Evolutionary conservation across 2,113 vertebrate species (phyloP), one percentile per base, ranked within the genome.

Genomic region (Erpornis zantholeuca): DNA sequence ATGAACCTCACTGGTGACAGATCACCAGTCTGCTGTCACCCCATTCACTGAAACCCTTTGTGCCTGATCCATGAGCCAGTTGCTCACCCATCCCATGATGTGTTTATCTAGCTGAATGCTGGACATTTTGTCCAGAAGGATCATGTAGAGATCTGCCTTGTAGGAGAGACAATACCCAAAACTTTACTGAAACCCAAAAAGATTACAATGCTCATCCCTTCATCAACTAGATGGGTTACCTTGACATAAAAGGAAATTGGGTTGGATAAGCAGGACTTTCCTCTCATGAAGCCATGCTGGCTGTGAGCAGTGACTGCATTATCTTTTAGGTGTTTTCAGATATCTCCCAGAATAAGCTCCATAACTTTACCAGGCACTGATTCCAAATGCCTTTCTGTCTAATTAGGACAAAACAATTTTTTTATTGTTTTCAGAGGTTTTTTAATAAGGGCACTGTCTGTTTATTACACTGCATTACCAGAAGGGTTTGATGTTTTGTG

Each of bases 41-140:
- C 13, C 25, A 6, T 25, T 31, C 35, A 35, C 20, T 49, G 31
- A 4, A 7, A 35, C 8, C 29, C 25, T 17, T 44, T 50, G 21
- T 35, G 44, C 3, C 52, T 1, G 1, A 31, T 21, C 2, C 16
- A 10, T 18, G 17, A 68, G 11, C 44, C 11, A 8, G 14, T 36
- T 52, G 6, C 33, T 68, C 14, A 68, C 14, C 2, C 36, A 10
- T 59, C 11, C 2, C 27, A 59, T 12, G 7, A 11, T 44, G 31
- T 5, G 11, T 76, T 66, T 68, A 31, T 36, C 27, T 31, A 60
- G 33, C 53, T 52, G 22, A 3, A 3, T 14, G 36, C 22, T 68
- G 31, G 44, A 31, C 17, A 44, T 36, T 76, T 68, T 69, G 25
- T 76, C 44, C 11, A 59, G 36, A 68, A 52, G 36, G 36, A 59